Conservation (phyloP, 1,140 invertebrate genomes). For the Hydropsyche tenuis region DNA sequence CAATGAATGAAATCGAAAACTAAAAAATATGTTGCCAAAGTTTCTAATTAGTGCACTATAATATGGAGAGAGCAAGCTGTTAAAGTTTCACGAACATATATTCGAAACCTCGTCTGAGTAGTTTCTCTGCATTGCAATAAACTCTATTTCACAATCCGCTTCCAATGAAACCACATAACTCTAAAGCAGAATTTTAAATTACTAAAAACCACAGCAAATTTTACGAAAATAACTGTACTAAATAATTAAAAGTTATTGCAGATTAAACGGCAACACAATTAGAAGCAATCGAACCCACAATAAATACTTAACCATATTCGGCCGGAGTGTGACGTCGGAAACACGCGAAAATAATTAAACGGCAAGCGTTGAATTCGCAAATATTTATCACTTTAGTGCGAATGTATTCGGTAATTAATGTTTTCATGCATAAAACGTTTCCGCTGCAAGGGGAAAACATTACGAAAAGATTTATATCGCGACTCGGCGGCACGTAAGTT, state of each 20-base stretch:
- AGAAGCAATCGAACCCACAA: too few species aligned
- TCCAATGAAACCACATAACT: neutral
- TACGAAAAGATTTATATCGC: constrained; percentile 25
- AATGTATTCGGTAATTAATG: constrained; percentile 21
- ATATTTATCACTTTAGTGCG: too few species aligned
- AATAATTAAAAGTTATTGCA: too few species aligned
- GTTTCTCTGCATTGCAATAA: neutral
- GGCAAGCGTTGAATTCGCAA: too few species aligned
- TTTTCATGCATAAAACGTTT: constrained; percentile 16
- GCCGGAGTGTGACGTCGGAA: too few species aligned
- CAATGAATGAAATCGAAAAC: too few species aligned
- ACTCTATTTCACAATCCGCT: neutral
- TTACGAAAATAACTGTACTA: too few species aligned
- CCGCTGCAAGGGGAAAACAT: constrained; percentile 1
- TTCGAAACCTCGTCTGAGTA: neutral
- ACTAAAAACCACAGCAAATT: too few species aligned
- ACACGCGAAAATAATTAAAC: too few species aligned
- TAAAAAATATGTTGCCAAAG: neutral
- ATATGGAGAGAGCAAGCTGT: neutral
- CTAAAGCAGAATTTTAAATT: too few species aligned
- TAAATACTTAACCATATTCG: too few species aligned
- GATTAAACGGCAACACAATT: too few species aligned
- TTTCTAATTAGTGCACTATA: neutral
- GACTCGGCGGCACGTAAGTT: constrained; percentile 18
- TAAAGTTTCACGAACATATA: neutral